A percentile compares a stretch with the other conserved stretches of the same genome.
Evolutionary conservation across 2,113 vertebrate genomes (phyloP).

Genomic region (Zeus faber): DNA sequence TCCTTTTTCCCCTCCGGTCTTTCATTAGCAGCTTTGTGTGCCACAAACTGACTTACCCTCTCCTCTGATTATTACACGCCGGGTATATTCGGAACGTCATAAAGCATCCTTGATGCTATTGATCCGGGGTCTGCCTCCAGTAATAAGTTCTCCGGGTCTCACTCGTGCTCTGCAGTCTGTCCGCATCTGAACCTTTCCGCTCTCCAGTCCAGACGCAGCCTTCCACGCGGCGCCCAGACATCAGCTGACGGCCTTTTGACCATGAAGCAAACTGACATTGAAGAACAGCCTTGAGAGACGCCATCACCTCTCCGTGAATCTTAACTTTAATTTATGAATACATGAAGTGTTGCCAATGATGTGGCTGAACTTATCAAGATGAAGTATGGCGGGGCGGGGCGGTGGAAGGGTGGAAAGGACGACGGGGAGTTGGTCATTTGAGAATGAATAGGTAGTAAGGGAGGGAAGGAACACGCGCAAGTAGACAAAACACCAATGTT

Average conservation of each 20-base stretch:
- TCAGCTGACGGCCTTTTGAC: constrained; percentile 23
- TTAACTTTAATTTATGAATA: constrained; percentile 34
- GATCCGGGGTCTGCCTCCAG: constrained; percentile 30
- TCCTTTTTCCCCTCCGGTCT: constrained; percentile 3
- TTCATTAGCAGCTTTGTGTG: constrained; percentile 32
- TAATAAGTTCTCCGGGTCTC: no score
- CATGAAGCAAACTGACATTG: constrained; percentile 41
- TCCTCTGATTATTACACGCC: constrained; percentile 37
- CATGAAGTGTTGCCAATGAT: constrained; percentile 16
- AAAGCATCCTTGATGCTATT: constrained; percentile 34
- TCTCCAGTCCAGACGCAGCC: no score
- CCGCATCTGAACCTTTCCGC: no score
- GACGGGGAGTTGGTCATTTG: neutral
- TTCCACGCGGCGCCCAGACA: no score
- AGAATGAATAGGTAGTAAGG: no score
- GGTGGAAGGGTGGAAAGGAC: neutral
- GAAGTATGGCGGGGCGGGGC: no score
- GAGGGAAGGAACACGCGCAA: no score
- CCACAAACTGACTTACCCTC: constrained; percentile 38
- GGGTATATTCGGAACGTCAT: constrained; percentile 28
- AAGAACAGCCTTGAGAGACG: constrained; percentile 18
- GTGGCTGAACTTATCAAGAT: neutral
- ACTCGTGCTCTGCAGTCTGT: no score
- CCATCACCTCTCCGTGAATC: neutral
- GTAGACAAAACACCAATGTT: no score